Evolutionary conservation across 2,888 invertebrate species (phyloP), one percentile per base, ranked within the genome.

Genomic region (Morpho achilles): DNA sequence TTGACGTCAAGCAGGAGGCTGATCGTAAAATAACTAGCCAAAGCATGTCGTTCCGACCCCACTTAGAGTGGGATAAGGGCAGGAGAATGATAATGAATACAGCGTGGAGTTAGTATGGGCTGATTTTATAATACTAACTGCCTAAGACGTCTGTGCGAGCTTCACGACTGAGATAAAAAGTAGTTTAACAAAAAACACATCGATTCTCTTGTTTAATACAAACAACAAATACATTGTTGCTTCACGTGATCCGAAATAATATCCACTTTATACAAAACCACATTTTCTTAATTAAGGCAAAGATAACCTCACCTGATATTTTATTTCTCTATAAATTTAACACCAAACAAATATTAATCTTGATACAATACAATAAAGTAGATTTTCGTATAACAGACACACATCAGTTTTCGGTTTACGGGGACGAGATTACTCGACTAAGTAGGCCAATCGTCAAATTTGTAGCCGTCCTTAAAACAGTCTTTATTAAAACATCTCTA

Each of bases 401-500:
- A 54, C 61, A 51, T 54, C 50, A 50, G 64, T 60, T 65, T 68
- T 67, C 58, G 62, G 63, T 68, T 71, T 64, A 70, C 59, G 56
- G 54, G 56, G 59, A 61, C 59, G 63, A 64, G 68, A 67, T 70
- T 71, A 71, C 62, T 65, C 59, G 59, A 61, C 60, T 69, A 72
- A 72, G 66, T 71, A 69, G 67, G 65, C 60, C 64, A 71, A 70
- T 72, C 69, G 70, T 69, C 67, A 65, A 65, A 72, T 71, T 71
- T 65, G 66, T 67, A 71, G 69, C 61, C 65, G 70, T 73, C 70
- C 71, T 70, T 67, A 71, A 70, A 67, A 70, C 69, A 68, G 62
- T 69, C 67, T 69, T 72, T 76, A 72, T 74, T 73, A 73, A 71
- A 76, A 72, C 69, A 70, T 69, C 69, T 65, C 66, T 65, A 59